These are phyloP conservation scores for Chironomus tentans DNA, from an alignment of 2,888 invertebrate species.

Conservation along the genomic window DNA sequence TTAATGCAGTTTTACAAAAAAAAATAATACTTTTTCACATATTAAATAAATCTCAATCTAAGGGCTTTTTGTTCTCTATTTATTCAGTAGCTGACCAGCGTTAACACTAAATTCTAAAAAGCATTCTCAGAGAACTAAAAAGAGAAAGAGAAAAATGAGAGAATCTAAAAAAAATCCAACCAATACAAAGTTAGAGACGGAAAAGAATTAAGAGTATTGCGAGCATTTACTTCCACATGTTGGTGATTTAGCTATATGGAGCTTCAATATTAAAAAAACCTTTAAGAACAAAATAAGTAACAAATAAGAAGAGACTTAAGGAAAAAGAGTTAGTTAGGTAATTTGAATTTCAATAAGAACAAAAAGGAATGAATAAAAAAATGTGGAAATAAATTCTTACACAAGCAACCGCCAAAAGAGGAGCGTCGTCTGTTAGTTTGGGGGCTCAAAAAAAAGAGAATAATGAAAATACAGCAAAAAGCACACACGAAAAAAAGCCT, in stretches of 20 bases:
- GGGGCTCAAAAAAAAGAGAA: background rate
- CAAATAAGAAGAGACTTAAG: background rate
- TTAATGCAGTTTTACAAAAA: too few species aligned
- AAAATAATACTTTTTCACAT: background rate
- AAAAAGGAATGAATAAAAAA: background rate
- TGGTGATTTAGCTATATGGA: background rate
- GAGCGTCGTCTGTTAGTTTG: conserved; percentile 12
- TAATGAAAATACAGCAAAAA: too few species aligned
- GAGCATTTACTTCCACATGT: conserved; percentile 8
- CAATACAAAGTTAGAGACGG: conserved; percentile 2
- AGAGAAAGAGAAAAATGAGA: background rate
- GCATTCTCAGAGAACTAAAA: background rate
- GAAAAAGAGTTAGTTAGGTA: conserved; percentile 9
- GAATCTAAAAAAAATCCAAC: background rate
- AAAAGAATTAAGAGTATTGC: background rate
- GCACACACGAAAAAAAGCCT: background rate
- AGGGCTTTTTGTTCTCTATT: background rate
- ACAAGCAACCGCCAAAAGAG: conserved; percentile 1
- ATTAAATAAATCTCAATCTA: background rate
- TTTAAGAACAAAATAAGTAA: background rate
- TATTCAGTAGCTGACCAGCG: background rate
- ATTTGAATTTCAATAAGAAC: conserved; percentile 17
- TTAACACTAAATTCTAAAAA: conserved; percentile 14
- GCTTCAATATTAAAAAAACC: background rate
- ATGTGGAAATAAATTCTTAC: conserved; percentile 15